Evolutionary conservation across 2,888 invertebrate species (phyloP), one percentile per base, ranked within the genome.

Genomic region (Andrena hattorfiana): DNA sequence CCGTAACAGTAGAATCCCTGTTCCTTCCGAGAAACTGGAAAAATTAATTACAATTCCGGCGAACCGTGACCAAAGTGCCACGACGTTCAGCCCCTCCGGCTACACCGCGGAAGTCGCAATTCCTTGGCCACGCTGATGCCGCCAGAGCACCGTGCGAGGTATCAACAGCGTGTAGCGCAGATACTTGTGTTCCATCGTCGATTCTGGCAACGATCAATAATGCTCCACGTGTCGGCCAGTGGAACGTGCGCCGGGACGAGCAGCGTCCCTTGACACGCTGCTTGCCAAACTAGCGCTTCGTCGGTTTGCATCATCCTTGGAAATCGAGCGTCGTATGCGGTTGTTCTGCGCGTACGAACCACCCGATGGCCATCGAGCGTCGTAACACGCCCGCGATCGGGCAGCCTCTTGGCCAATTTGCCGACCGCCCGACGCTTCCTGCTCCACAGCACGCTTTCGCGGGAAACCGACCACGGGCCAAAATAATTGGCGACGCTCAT

Each of bases 121-220:
- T 13, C 20, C 42, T 28, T 2, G 60, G 20, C 8, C 42, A 60
- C 30, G 20, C 26, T 59, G 26, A 4, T 35, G n/a, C 23, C 26
- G 13, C 26, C 26, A 8, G 28, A 23, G 16, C 48, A 62, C 20
- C 35, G 71, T 60, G 77, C 60, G 26, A 64, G 66, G 77, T 85
- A 79, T 87, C 85, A 87, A 78, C 75, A 32, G 35, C 62, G 28
- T 73, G 69, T 30, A 30, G 26, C 30, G 60, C 30, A 42, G 49
- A 26, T 49, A 72, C 60, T 68, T 81, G 60, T 70, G 72, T 63
- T 71, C 62, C 67, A 63, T 62, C 77, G 72, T 86, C 75, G 83
- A 75, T 88, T 88, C 82, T 88, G 88, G 89, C 85, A 87, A 79
- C 88, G 89, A 87, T 88, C 88, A 82, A 88, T 88, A 88, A 87